Conservation (phyloP, 2,113 vertebrate genomes). For the Vanacampus margaritifer region DNA sequence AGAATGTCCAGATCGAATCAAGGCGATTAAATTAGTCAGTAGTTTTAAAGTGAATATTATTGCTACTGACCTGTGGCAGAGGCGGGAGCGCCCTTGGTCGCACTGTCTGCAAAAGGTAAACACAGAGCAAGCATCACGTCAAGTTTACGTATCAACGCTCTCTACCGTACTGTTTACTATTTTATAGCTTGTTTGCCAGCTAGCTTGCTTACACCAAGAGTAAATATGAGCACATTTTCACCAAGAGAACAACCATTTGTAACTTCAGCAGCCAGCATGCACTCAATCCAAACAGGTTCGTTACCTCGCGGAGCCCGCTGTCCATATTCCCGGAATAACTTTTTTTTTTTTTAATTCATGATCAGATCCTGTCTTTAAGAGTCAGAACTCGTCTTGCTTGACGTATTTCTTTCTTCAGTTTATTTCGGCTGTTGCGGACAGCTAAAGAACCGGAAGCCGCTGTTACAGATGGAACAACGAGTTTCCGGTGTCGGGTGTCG, state of each 20-base stretch:
- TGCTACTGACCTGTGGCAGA: constrained; percentile 50
- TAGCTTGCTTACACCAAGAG: background rate
- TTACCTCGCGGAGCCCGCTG: background rate
- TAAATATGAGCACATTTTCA: background rate
- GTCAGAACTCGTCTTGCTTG: background rate
- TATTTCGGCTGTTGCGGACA: background rate
- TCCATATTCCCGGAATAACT: background rate
- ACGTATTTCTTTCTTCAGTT: constrained; percentile 6
- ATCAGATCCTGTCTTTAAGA: background rate
- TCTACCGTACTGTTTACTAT: background rate
- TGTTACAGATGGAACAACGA: background rate
- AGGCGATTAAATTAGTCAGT: background rate
- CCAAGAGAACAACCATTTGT: background rate
- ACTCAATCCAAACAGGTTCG: background rate
- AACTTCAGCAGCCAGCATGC: background rate
- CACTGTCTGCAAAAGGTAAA: constrained; percentile 20
- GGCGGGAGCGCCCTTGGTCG: constrained; percentile 65
- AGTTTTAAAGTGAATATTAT: background rate
- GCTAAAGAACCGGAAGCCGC: constrained; percentile 12
- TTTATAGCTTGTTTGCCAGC: background rate
- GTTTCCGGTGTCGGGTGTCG: constrained; percentile 7
- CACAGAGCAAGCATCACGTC: background rate
- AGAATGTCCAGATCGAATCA: background rate
- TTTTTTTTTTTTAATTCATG: background rate
- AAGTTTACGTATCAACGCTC: background rate